Base-by-base conservation (phyloP, 2,888 invertebrate genomes). In the Labia minor region DNA sequence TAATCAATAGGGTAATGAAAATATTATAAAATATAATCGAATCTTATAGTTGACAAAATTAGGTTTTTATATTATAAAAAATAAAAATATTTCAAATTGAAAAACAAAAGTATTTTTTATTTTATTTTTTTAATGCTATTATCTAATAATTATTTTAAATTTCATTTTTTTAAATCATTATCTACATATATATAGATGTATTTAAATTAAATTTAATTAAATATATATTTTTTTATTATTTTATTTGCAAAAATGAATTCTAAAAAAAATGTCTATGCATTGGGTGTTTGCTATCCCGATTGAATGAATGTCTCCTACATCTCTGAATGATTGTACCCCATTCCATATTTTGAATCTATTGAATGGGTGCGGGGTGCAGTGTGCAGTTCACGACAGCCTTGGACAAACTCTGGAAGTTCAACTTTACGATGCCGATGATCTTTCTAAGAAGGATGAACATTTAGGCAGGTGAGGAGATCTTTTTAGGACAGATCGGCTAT, bases 401-500 rank as follows among this genome's bases (percentile, higher is more conserved):
- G 88, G 89, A 72, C 90, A 90, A 80, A 81, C 82, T 76, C 80
- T 90, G 78, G 85, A 86, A 74, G 78, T 94, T 72, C 87, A 87
- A 76, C 80, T 94, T 72, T 86, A 86, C 82, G 95, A 95, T 84
- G 86, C 88, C 78, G 95, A 95, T 78, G 90, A 92, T 73, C 83
- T 85, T 74, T 85, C 87, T 74, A 86, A 87, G 77, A 84, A 85
- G 72, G 93, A 95, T 81, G 95, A 95, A 80, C 85, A 85, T 74
- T 83, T 95, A 73, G 95, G 95, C 81, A 90, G 90, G 90, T 91
- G 84, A 82, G 86, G 72, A 63, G 21, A 64, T 19, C 61, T 18
- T 61, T 14, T 65, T 65, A 61, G 21, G 16, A 14, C 14, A 18
- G 64, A 20, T 26, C n/a, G 64, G 21, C 37, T 19, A 61, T 14